Conservation (phyloP, 2,797 vertebrate species). For the Sylvilagus floridanus region DNA sequence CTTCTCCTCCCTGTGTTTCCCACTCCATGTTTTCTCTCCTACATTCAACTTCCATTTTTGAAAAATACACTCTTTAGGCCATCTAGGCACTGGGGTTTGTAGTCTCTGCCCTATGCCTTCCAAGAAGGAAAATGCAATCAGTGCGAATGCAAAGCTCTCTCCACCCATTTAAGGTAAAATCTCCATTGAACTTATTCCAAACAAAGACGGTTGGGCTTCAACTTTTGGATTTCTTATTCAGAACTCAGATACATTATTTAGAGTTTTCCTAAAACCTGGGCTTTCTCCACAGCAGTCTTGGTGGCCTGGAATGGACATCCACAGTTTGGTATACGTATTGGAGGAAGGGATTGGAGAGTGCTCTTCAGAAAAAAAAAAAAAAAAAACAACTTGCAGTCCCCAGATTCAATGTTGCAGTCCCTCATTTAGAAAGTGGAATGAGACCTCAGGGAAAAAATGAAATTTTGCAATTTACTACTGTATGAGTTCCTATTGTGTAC, state of each 20-base stretch:
- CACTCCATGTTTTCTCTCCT: not conserved
- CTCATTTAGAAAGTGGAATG: not conserved
- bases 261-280: not conserved
- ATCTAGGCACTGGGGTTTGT: not conserved
- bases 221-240: constrained; percentile 40
- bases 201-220: not conserved
- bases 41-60: not conserved
- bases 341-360: not conserved
- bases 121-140: not conserved
- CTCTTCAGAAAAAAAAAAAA: not conserved
- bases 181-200: constrained; percentile 17
- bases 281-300: not conserved
- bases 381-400: too few relatives aligned
- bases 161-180: not conserved
- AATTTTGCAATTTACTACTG: not conserved
- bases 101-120: not conserved
- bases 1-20: not conserved
- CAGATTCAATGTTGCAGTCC: not conserved
- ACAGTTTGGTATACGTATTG: not conserved
- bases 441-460: not conserved
- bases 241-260: not conserved
- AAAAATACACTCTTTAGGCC: not conserved
- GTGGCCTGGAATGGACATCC: not conserved
- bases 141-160: not conserved
- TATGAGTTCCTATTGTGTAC: not conserved